Evolutionary conservation across 2,797 vertebrate genomes (phyloP), one percentile per base, ranked within the genome.

Genomic region (Pangasius djambal): DNA sequence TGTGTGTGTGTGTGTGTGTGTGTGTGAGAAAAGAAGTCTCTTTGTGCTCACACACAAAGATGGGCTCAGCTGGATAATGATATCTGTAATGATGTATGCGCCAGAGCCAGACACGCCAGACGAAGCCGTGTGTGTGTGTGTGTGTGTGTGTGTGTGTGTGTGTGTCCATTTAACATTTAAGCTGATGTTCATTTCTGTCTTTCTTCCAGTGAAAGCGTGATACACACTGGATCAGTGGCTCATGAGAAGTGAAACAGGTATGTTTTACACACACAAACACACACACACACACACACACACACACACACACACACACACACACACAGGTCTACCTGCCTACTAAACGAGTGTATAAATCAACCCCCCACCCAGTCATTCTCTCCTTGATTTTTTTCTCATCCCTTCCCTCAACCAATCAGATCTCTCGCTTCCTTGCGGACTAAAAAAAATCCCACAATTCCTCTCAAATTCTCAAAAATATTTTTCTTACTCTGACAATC

Each of bases 1-100:
- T 78, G 28, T 25, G 22, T 77, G 37, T 50, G 44, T 83, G 90
- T 86, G 89, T 81, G 89, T 83, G 87, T 86, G 83, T 59, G 22
- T 28, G 82, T 20, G 86, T 78, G 59, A 77, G 52, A 82, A 78
- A 84, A 78, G 83, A 77, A 52, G 40, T 61, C 84, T 86, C 75
- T 59, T 79, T 86, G 82, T 85, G 81, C 59, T 87, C 74, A 52
- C 44, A 69, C 44, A 87, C 86, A 81, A 79, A 81, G 86, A 69
- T 87, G 61, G 86, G 77, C 86, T 87, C 86, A 87, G 86, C 86
- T 87, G 86, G 61, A 81, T 87, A 87, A 87, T 81, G 86, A 81
- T 81, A 70, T 87, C 77, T 79, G 50, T 81, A 81, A 81, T 87
- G 86, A 87, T 85, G 87, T 83, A 72, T 83, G 78, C 69, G 57